Conservation (phyloP, 37 sponge, comb jelly and placozoan species). For the Halisarca cf. caerulea region DNA sequence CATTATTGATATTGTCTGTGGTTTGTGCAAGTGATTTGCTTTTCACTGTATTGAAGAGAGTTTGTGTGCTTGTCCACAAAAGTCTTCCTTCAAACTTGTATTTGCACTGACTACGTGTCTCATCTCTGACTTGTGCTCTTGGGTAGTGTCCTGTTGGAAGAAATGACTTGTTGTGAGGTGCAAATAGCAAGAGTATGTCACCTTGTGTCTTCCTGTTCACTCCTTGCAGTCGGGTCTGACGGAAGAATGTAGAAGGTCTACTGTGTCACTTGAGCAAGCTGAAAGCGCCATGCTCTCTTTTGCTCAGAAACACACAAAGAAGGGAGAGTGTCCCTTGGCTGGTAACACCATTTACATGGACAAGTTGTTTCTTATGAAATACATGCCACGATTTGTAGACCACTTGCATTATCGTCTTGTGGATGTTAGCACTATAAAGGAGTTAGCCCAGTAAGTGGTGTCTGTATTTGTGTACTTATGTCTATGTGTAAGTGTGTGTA, state of each 20-base stretch:
- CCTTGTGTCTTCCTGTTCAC: too few relatives aligned
- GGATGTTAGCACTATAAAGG: conserved; percentile 89
- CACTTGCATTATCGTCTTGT: conserved; percentile 89
- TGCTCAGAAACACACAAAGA: conserved; percentile 45
- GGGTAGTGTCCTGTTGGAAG: too few relatives aligned
- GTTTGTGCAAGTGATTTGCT: too few relatives aligned
- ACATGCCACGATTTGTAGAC: conserved; percentile 76
- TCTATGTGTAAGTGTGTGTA: background rate
- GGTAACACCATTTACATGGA: conserved; percentile 87
- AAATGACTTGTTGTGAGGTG: too few relatives aligned
- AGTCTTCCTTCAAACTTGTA: too few relatives aligned
- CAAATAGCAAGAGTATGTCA: too few relatives aligned
- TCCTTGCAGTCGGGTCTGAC: conserved; percentile 70
- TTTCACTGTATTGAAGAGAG: too few relatives aligned
- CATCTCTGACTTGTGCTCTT: too few relatives aligned
- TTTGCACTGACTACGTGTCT: too few relatives aligned
- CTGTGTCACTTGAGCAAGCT: conserved; percentile 39
- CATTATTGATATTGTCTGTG: too few relatives aligned
- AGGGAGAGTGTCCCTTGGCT: conserved; percentile 81
- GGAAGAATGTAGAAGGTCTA: conserved; percentile 44
- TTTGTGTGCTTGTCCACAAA: too few relatives aligned
- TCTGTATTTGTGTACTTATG: background rate
- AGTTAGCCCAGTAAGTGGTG: conserved; percentile 70
- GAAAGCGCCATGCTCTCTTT: conserved; percentile 66
- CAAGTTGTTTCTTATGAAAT: conserved; percentile 77